phyloP scores from a whole-genome alignment of 2,113 vertebrate genomes.

The Tympanuchus pallidicinctus region DNA sequence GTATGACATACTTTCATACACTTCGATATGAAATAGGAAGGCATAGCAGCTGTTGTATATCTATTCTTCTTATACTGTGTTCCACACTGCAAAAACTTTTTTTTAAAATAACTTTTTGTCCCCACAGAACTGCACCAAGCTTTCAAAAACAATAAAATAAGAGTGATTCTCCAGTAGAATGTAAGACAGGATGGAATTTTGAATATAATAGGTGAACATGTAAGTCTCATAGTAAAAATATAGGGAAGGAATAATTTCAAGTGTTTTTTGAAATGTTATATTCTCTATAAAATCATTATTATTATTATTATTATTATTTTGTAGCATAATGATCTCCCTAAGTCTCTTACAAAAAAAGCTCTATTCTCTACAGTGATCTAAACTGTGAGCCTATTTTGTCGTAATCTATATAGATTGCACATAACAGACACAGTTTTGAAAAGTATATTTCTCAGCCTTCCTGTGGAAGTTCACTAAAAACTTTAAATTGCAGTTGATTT shows the following conservation, averaged over 20 bases:
- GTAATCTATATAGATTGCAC: conserved; percentile 21
- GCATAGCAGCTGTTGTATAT: not conserved
- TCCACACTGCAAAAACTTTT: not conserved
- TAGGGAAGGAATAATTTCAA: not conserved
- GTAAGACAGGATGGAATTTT: not conserved
- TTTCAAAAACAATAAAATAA: not conserved
- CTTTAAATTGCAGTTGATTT: not conserved
- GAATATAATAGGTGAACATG: not conserved
- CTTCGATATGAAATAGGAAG: not conserved
- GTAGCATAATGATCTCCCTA: not conserved
- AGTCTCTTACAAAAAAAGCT: not conserved
- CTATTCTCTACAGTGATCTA: not conserved
- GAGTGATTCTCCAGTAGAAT: not conserved
- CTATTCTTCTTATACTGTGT: not conserved
- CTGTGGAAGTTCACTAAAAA: not conserved
- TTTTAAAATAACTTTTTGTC: not conserved
- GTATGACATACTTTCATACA: not conserved
- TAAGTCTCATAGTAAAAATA: not conserved
- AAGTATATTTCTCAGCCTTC: conserved; percentile 23
- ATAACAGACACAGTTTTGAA: conserved; percentile 3
- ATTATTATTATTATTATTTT: no score
- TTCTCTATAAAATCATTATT: not conserved
- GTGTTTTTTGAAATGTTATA: not conserved
- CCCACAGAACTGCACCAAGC: not conserved
- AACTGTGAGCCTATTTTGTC: conserved; percentile 7